Evolutionary conservation across 2,113 vertebrate genomes (phyloP).

Genomic region (Lasiurus cinereus): DNA sequence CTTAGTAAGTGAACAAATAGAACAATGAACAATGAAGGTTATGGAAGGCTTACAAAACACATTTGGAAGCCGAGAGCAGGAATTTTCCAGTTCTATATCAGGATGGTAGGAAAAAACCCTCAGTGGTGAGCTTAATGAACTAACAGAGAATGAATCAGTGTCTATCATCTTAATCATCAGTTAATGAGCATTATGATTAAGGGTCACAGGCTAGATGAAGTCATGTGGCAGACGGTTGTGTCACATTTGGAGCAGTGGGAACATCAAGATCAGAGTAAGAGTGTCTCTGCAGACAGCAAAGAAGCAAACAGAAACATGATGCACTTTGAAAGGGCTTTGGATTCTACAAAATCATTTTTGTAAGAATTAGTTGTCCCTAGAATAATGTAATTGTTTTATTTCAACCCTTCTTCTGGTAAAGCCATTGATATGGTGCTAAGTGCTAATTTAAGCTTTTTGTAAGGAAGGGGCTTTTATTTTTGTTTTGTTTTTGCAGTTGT

Average conservation of each 20-base stretch:
- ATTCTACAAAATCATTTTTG: neutral
- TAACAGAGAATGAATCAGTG: conserved; percentile 62
- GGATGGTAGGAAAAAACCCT: conserved; percentile 50
- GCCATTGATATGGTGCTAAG: neutral
- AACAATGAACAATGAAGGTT: neutral
- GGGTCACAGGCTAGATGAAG: conserved; percentile 70
- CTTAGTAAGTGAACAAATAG: neutral
- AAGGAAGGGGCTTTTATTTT: neutral
- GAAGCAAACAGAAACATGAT: neutral
- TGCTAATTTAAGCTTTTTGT: neutral
- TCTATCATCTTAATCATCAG: conserved; percentile 71
- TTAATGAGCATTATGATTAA: conserved; percentile 76
- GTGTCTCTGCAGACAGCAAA: neutral
- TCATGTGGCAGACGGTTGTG: conserved; percentile 4
- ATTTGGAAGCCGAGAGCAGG: neutral
- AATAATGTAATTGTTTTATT: neutral
- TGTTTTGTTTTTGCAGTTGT: neutral
- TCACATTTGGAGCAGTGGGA: neutral
- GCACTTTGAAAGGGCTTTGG: neutral
- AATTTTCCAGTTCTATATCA: conserved; percentile 2
- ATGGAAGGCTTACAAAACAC: neutral
- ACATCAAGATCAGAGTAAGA: neutral
- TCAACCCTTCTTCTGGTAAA: neutral
- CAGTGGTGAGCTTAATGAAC: conserved; percentile 55
- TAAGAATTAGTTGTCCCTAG: neutral